Percentiles rank a stretch among this genome's conserved stretches.
Conservation (phyloP, 2,888 invertebrate genomes). For the Diadromus collaris region DNA sequence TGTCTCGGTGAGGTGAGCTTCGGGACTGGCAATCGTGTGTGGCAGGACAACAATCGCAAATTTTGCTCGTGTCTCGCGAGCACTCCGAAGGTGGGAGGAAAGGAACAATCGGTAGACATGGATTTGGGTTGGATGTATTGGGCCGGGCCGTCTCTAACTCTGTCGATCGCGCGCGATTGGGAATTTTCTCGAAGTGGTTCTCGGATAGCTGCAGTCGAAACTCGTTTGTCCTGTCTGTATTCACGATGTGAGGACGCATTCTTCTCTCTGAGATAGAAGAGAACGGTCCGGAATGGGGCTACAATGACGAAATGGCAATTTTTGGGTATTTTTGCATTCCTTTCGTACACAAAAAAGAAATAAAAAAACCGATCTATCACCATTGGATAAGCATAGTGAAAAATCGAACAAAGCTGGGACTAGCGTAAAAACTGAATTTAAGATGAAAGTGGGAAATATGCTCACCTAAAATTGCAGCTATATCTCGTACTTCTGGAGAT, state of each 20-base stretch:
- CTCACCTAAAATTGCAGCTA: too few relatives aligned
- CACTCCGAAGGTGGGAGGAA: slow-evolving; percentile 48
- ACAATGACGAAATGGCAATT: not conserved
- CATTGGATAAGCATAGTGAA: too few relatives aligned
- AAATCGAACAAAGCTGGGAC: too few relatives aligned
- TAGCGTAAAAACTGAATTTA: too few relatives aligned
- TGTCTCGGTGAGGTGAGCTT: slow-evolving; percentile 42
- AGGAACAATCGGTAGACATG: slow-evolving; percentile 70
- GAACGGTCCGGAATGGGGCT: too few relatives aligned
- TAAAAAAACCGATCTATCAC: too few relatives aligned
- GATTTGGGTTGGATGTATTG: slow-evolving; percentile 57
- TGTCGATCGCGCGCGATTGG: slow-evolving; percentile 68
- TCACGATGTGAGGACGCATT: not conserved
- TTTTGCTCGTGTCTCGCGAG: slow-evolving; percentile 38
- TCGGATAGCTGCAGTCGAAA: not conserved
- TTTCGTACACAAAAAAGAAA: too few relatives aligned
- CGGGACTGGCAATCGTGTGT: slow-evolving; percentile 8
- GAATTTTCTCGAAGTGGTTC: slow-evolving; percentile 64
- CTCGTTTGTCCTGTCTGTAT: not conserved
- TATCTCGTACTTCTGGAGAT: too few relatives aligned
- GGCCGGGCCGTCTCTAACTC: slow-evolving; percentile 56
- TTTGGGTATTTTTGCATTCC: not conserved
- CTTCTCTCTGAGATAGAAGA: not conserved
- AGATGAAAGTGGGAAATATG: too few relatives aligned
- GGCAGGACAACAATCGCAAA: slow-evolving; percentile 24